These are phyloP conservation scores for Helicoverpa assulta DNA, from an alignment of 2,888 invertebrate genomes.

Conservation along the genomic window DNA sequence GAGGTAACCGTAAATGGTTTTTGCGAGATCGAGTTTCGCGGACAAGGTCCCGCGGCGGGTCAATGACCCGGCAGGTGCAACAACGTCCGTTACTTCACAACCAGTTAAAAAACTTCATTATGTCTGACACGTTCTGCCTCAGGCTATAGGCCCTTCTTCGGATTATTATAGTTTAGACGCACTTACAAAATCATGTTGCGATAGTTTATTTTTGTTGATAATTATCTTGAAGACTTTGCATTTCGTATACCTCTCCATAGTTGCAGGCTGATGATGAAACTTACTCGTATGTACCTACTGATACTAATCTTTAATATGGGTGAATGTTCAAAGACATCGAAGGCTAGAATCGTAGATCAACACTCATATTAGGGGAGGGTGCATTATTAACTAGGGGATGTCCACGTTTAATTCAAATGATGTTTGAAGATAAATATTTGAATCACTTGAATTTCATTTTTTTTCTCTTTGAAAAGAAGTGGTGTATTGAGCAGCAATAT, in stretches of 20 bases:
- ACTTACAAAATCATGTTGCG: slow-evolving; percentile 9
- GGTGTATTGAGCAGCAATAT: too few species aligned
- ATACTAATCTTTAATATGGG: too few species aligned
- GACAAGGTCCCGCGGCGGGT: slow-evolving; percentile 69
- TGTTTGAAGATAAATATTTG: too few species aligned
- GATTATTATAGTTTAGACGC: slow-evolving; percentile 2
- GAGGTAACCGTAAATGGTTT: slow-evolving; percentile 75
- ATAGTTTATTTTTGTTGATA: slow-evolving; percentile 9
- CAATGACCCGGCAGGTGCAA: slow-evolving; percentile 70
- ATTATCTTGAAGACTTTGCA: background rate
- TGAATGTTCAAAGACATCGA: too few species aligned
- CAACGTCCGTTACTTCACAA: slow-evolving; percentile 60
- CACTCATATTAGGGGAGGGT: too few species aligned
- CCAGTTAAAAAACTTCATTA: slow-evolving; percentile 53
- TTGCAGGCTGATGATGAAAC: background rate
- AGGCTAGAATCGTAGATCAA: too few species aligned
- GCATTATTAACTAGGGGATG: too few species aligned
- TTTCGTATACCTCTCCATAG: background rate
- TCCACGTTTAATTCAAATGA: too few species aligned
- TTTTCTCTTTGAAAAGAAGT: too few species aligned
- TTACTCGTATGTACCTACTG: too few species aligned
- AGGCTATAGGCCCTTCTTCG: slow-evolving; percentile 40
- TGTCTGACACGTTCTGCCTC: slow-evolving; percentile 33
- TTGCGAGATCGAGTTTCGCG: slow-evolving; percentile 76
- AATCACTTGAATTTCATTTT: too few species aligned